Evolutionary conservation across 30 jellyfish, hydroid and myxozoan species (phyloP).

Genomic region (Aurelia coerulea): DNA sequence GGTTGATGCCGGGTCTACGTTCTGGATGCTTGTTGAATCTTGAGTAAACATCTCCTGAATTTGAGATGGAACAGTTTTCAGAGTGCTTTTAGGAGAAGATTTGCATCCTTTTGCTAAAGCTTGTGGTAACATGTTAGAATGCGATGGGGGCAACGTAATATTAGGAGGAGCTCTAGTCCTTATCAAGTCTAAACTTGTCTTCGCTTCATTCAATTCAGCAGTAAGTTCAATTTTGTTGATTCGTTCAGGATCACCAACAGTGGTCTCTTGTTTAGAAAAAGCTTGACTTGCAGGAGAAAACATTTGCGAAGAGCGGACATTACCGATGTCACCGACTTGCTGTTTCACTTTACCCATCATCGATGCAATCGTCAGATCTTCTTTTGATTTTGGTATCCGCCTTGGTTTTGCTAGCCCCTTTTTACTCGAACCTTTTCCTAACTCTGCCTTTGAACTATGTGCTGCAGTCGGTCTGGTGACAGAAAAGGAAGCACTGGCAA

Average conservation of each 20-base stretch:
- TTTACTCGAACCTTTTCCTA: not conserved
- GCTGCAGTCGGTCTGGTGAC: not conserved
- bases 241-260: not conserved
- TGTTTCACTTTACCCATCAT: conserved; percentile 67
- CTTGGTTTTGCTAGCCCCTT: conserved; percentile 22
- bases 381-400: conserved; percentile 48
- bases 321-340: conserved; percentile 51
- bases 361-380: conserved; percentile 48
- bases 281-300: conserved; percentile 33
- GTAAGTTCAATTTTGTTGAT: not conserved
- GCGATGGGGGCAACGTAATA: conserved; percentile 60
- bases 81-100: not conserved
- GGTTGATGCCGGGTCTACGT: conserved; percentile 2
- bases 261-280: not conserved
- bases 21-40: not conserved
- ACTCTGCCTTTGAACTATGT: not conserved
- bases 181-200: conserved; percentile 14
- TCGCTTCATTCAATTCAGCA: not conserved
- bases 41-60: not conserved
- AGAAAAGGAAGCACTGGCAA: not conserved
- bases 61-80: not conserved
- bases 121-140: conserved; percentile 65
- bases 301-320: conserved; percentile 51
- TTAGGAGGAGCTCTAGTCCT: conserved; percentile 65
- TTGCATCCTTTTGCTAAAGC: conserved; percentile 35